These are phyloP conservation scores for Epinephelus lanceolatus DNA, from an alignment of 2,113 vertebrate species.

Conservation along the genomic window DNA sequence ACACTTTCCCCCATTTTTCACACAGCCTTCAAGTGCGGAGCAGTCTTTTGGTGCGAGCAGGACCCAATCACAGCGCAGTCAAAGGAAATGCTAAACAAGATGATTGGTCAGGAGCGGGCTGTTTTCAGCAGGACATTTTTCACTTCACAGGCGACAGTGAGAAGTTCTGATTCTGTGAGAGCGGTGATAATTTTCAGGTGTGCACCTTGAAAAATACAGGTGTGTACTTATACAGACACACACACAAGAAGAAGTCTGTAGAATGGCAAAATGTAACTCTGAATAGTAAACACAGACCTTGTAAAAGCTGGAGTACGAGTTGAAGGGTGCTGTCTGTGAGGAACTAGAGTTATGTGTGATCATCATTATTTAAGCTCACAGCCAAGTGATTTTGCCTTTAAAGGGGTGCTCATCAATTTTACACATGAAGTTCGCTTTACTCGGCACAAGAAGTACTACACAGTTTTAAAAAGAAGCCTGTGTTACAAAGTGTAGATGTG, in stretches of 20 bases:
- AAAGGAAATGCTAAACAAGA: slow-evolving; percentile 59
- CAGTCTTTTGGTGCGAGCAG: slow-evolving; percentile 43
- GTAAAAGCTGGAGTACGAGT: background rate
- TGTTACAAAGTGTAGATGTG: no score
- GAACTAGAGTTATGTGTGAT: background rate
- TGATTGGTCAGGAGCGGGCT: slow-evolving; percentile 31
- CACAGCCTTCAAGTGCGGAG: slow-evolving; percentile 28
- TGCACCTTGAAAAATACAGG: slow-evolving; percentile 32
- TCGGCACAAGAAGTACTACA: background rate
- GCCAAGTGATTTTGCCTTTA: background rate
- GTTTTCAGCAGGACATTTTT: slow-evolving; percentile 40
- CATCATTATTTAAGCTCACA: background rate
- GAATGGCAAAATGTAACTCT: background rate
- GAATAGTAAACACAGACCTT: slow-evolving; percentile 26
- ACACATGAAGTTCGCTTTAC: background rate
- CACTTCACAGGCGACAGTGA: slow-evolving; percentile 42
- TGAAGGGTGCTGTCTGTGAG: background rate
- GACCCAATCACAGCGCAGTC: slow-evolving; percentile 38
- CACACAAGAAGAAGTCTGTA: background rate
- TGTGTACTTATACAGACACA: background rate
- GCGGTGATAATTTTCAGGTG: slow-evolving; percentile 32
- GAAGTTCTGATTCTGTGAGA: slow-evolving; percentile 32
- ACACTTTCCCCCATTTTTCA: slow-evolving; percentile 51
- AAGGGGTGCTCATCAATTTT: background rate
- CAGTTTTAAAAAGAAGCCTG: background rate